Conservation (phyloP, 2,797 vertebrate genomes). For the Balearica regulorum region DNA sequence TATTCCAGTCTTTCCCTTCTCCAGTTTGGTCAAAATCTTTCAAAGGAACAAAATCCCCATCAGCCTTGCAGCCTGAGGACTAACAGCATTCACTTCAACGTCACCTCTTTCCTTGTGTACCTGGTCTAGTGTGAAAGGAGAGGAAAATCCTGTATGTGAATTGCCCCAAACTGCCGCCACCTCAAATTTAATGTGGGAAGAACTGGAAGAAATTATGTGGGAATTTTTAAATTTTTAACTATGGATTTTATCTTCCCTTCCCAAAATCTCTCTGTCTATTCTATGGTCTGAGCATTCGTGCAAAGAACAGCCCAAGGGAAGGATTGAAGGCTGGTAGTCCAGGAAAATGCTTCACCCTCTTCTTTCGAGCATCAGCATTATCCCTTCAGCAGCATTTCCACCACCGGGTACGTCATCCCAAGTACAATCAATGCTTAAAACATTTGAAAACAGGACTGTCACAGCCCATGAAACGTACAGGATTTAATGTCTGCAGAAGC, state of each 20-base stretch:
- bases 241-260: neutral
- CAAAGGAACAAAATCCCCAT: neutral
- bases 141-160: neutral
- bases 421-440: constrained; percentile 6
- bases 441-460: constrained; percentile 27
- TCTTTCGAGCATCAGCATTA: neutral
- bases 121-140: neutral
- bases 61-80: neutral
- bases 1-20: rapidly evolving
- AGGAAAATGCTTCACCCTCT: neutral
- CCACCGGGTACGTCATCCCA: neutral
- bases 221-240: neutral
- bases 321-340: neutral
- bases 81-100: neutral
- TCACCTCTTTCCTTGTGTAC: neutral
- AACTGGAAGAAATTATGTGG: rapidly evolving
- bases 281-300: neutral
- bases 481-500: constrained; percentile 40
- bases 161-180: neutral
- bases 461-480: neutral
- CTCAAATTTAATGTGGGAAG: neutral
- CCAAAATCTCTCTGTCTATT: neutral
- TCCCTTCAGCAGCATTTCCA: neutral
- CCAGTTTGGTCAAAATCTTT: neutral
- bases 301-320: neutral